phyloP scores from a whole-genome alignment of 2,888 invertebrate species.

The Branchellion lobata region DNA sequence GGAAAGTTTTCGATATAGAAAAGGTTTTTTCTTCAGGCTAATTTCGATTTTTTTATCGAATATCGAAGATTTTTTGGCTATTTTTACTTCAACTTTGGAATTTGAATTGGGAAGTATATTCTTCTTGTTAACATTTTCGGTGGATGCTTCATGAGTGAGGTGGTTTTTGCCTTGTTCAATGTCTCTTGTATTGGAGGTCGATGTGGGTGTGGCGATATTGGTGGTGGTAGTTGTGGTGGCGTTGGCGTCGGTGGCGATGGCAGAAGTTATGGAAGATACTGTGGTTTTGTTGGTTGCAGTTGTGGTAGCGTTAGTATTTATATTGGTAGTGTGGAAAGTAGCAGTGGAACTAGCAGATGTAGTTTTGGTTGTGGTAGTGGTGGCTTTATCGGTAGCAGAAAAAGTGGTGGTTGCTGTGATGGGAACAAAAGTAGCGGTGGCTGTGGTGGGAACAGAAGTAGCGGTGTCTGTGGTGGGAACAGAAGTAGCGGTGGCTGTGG shows the following conservation, averaged over 20 bases:
- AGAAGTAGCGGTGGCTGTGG: slow-evolving; percentile 34
- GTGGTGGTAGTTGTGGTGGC: neutral
- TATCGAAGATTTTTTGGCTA: no score
- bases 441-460: slow-evolving; percentile 31
- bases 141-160: no score
- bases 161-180: no score
- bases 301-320: slow-evolving; percentile 3
- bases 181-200: no score
- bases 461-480: slow-evolving; percentile 29
- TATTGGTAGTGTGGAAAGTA: slow-evolving; percentile 17
- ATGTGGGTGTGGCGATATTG: neutral
- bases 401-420: slow-evolving; percentile 11
- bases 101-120: no score
- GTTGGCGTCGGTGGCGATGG: neutral
- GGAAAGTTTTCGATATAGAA: no score
- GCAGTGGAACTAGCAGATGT: neutral
- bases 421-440: slow-evolving; percentile 28
- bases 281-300: neutral
- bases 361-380: neutral
- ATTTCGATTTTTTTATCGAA: no score
- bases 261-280: neutral
- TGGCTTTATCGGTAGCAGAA: neutral
- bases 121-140: no score
- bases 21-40: no score
- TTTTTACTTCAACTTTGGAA: no score